Percentiles rank a stretch among this genome's conserved stretches.
These are phyloP conservation scores for Scaptomyza hsui DNA, from an alignment of 1,140 invertebrate genomes.

Conservation along the genomic window DNA sequence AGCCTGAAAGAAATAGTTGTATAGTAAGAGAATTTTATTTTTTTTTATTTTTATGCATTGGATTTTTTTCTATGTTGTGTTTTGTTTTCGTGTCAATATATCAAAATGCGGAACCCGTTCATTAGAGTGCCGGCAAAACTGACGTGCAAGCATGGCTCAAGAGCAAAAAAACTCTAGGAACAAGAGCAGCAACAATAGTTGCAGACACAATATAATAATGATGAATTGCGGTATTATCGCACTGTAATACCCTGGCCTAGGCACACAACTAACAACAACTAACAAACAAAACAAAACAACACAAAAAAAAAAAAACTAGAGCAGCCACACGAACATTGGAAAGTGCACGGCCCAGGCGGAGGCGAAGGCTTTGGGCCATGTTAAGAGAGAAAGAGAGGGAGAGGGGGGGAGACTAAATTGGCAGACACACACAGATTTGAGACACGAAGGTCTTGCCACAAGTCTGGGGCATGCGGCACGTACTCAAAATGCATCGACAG, in stretches of 20 bases:
- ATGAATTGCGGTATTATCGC: constrained; percentile 81
- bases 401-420: constrained; percentile 57
- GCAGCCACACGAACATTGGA: constrained; percentile 71
- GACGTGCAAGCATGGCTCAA: constrained; percentile 34
- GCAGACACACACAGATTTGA: constrained; percentile 37
- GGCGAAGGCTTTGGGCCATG: constrained; percentile 3
- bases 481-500: constrained; percentile 75
- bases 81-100: constrained; percentile 69
- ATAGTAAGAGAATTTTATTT: no score
- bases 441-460: constrained; percentile 32
- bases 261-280: constrained; percentile 12
- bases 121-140: constrained; percentile 48
- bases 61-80: constrained; percentile 10
- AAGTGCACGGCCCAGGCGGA: constrained; percentile 38
- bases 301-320: constrained; percentile 54
- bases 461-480: constrained; percentile 47
- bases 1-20: constrained; percentile 37
- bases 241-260: constrained; percentile 59
- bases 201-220: constrained; percentile 66
- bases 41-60: constrained; percentile 33
- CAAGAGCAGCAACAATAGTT: constrained; percentile 18
- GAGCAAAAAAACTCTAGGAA: constrained; percentile 38
- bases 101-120: constrained; percentile 78
- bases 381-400: no score
- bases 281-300: constrained; percentile 5